Evolutionary conservation across 2,888 invertebrate species (phyloP).

Genomic region (Drosophila stalkeri): DNA sequence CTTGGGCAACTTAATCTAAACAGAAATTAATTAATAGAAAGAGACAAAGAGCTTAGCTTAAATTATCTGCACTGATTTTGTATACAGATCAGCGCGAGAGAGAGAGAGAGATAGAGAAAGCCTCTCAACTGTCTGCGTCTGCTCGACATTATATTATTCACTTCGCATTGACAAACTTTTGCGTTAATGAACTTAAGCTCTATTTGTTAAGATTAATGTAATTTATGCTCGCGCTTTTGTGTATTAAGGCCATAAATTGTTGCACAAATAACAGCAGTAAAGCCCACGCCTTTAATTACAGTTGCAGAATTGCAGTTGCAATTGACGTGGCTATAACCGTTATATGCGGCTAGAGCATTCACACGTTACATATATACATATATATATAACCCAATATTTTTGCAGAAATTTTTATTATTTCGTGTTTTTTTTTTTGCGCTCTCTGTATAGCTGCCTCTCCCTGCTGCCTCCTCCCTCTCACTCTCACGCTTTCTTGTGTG

Average conservation of each 20-base stretch:
- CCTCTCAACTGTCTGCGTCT: background rate
- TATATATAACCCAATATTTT: slow-evolving; percentile 62
- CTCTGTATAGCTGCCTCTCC: background rate
- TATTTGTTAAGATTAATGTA: background rate
- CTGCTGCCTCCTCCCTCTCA: background rate
- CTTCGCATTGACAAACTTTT: background rate
- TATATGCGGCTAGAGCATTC: slow-evolving; percentile 32
- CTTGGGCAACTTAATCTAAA: no score
- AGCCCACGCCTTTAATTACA: slow-evolving; percentile 20
- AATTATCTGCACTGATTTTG: background rate
- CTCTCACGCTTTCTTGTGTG: background rate
- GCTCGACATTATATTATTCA: background rate
- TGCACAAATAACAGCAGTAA: background rate
- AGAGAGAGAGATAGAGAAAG: no score
- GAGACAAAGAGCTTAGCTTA: background rate
- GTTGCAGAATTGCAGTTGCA: slow-evolving; percentile 11
- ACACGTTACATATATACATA: slow-evolving; percentile 58
- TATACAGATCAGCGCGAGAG: background rate
- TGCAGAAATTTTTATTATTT: slow-evolving; percentile 24
- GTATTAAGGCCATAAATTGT: slow-evolving; percentile 1
- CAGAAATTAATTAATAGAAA: no score
- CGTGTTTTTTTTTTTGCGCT: slow-evolving; percentile 5
- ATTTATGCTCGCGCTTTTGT: background rate
- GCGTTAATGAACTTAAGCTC: slow-evolving; percentile 6
- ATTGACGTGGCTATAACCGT: slow-evolving; percentile 1